Conservation (phyloP, 92 coral and sea anemone genomes). For the Phenganax stokvisi region DNA sequence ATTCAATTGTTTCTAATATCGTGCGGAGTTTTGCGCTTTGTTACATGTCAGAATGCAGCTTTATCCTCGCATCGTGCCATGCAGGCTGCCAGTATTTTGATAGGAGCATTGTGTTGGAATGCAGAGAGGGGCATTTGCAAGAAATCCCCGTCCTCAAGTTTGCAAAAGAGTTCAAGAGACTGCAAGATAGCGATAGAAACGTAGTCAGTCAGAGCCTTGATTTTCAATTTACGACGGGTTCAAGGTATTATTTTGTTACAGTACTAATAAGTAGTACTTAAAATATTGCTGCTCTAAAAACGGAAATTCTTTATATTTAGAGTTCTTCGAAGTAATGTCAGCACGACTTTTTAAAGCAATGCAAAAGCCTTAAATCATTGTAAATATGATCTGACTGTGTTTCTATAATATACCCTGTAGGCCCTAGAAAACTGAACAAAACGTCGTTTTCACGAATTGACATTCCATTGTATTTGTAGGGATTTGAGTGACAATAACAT, state of each 20-base stretch:
- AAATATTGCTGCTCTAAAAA: too few relatives aligned
- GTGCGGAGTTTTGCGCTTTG: neutral
- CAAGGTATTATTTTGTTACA: too few relatives aligned
- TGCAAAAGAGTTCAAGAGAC: slow-evolving; percentile 48
- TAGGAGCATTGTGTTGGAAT: slow-evolving; percentile 50
- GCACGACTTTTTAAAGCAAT: slow-evolving; percentile 7
- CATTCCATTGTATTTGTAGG: neutral
- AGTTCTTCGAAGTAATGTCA: slow-evolving; percentile 40
- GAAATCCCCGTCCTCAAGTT: slow-evolving; percentile 53
- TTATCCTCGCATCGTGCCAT: slow-evolving; percentile 47
- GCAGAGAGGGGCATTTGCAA: slow-evolving; percentile 51
- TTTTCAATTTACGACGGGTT: too few relatives aligned
- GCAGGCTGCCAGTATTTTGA: slow-evolving; percentile 54
- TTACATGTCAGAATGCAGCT: neutral
- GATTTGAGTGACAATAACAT: slow-evolving; percentile 28
- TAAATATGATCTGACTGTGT: slow-evolving; percentile 4
- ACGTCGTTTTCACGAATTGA: neutral
- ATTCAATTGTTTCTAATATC: neutral
- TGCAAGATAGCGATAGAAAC: slow-evolving; percentile 49
- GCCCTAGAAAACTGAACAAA: neutral
- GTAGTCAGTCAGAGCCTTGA: neutral
- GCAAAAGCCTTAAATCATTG: slow-evolving; percentile 35
- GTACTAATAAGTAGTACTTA: too few relatives aligned
- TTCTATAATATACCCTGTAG: neutral
- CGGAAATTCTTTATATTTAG: neutral